Conservation (phyloP, 2,888 invertebrate genomes). For the Stegana nigrithorax region DNA sequence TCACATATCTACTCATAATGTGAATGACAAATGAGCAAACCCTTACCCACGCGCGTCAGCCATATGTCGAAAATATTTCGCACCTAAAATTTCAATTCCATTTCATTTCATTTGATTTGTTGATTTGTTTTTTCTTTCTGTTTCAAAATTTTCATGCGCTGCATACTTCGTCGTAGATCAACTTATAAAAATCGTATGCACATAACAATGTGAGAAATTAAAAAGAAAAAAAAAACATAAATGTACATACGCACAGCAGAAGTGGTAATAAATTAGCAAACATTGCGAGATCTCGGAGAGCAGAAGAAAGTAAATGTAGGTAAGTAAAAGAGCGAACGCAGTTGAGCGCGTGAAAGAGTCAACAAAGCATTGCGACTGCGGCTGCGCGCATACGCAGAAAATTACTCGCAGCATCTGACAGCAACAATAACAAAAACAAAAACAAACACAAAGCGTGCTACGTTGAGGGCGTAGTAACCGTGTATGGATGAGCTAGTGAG, state of each 20-base stretch:
- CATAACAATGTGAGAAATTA: background rate
- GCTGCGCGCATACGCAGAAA: conserved; percentile 25
- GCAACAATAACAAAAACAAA: conserved; percentile 26
- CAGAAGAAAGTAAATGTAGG: background rate
- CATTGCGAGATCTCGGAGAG: conserved; percentile 38
- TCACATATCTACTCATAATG: background rate
- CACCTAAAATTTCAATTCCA: background rate
- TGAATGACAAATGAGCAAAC: background rate
- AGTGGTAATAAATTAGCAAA: conserved; percentile 56
- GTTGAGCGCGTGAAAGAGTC: background rate
- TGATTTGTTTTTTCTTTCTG: background rate
- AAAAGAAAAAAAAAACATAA: background rate
- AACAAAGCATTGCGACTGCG: conserved; percentile 37
- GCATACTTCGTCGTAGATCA: no score
- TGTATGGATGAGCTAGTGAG: background rate
- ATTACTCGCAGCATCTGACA: conserved; percentile 2
- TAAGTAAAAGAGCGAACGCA: background rate
- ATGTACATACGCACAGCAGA: background rate
- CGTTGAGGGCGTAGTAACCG: conserved; percentile 8
- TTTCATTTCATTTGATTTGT: background rate
- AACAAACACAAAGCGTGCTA: conserved; percentile 10
- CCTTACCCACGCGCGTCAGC: conserved; percentile 1
- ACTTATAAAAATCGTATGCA: background rate
- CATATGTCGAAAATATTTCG: background rate
- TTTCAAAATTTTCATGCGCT: no score